Evolutionary conservation across 2,888 invertebrate genomes (phyloP).

Genomic region (Plebejus anna): DNA sequence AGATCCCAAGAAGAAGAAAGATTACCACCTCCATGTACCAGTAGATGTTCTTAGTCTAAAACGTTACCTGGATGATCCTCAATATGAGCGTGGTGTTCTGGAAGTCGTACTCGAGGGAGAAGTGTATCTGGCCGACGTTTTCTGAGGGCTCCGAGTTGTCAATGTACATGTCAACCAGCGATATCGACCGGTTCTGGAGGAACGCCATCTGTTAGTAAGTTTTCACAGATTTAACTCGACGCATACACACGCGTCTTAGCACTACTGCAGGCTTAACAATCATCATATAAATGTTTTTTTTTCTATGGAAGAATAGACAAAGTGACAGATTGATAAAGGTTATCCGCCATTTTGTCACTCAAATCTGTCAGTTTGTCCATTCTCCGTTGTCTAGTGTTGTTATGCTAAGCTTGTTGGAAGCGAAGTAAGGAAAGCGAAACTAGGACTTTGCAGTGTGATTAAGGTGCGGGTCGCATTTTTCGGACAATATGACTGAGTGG

Average conservation of each 20-base stretch:
- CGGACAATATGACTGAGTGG: no score
- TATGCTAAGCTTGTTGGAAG: background rate
- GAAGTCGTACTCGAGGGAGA: constrained; percentile 95
- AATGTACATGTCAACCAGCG: constrained; percentile 96
- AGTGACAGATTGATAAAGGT: no score
- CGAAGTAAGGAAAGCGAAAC: constrained; percentile 1
- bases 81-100: constrained; percentile 94
- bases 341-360: no score
- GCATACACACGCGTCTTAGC: constrained; percentile 30
- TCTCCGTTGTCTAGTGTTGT: no score
- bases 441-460: background rate
- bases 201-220: constrained; percentile 81
- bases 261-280: background rate
- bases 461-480: no score
- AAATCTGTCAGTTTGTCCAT: no score
- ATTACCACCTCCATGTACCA: no score
- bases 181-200: constrained; percentile 93
- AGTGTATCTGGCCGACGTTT: constrained; percentile 96
- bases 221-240: constrained; percentile 52
- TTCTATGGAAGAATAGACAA: no score
- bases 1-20: no score
- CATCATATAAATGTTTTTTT: no score
- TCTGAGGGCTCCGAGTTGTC: constrained; percentile 95
- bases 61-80: constrained; percentile 90
- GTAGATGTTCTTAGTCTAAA: no score